Evolutionary conservation across 2,797 vertebrate species (phyloP).

Genomic region (Acanthurus lineatus): DNA sequence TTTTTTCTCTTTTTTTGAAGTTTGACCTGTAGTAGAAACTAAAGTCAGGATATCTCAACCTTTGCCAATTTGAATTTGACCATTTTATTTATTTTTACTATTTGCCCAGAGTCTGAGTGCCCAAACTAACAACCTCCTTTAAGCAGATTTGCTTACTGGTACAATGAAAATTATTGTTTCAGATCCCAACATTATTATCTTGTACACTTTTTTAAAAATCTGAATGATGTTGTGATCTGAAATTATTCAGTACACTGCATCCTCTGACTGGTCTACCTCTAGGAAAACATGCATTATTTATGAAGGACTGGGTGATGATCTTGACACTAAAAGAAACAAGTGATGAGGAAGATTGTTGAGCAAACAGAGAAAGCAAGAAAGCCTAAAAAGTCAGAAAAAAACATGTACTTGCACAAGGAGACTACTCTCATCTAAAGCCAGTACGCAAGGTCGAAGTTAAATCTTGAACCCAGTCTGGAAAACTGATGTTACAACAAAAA

Average conservation of each 20-base stretch:
- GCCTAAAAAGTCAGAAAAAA: too few relatives aligned
- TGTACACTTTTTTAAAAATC: not conserved
- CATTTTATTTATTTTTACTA: not conserved
- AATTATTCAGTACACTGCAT: not conserved
- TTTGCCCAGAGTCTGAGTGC: too few relatives aligned
- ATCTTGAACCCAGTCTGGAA: not conserved
- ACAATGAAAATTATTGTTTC: too few relatives aligned
- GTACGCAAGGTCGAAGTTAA: not conserved
- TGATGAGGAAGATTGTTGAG: not conserved
- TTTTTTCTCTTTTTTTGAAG: not conserved
- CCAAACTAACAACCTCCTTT: not conserved
- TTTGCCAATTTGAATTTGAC: not conserved
- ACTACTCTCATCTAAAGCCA: not conserved
- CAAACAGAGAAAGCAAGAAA: not conserved
- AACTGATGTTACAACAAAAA: not conserved
- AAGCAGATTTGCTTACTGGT: not conserved
- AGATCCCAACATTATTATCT: too few relatives aligned
- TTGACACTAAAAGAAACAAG: not conserved
- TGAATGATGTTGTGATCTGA: not conserved
- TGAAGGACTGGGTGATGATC: not conserved
- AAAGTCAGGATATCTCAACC: not conserved
- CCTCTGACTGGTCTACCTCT: not conserved
- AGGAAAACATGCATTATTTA: slow-evolving; percentile 1
- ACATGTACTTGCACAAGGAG: not conserved
- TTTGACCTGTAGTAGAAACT: not conserved